A percentile compares a stretch with the other conserved stretches of the same genome.
These are phyloP conservation scores for Stenchaetothrips biformis DNA, from an alignment of 2,888 invertebrate species.

Conservation along the genomic window DNA sequence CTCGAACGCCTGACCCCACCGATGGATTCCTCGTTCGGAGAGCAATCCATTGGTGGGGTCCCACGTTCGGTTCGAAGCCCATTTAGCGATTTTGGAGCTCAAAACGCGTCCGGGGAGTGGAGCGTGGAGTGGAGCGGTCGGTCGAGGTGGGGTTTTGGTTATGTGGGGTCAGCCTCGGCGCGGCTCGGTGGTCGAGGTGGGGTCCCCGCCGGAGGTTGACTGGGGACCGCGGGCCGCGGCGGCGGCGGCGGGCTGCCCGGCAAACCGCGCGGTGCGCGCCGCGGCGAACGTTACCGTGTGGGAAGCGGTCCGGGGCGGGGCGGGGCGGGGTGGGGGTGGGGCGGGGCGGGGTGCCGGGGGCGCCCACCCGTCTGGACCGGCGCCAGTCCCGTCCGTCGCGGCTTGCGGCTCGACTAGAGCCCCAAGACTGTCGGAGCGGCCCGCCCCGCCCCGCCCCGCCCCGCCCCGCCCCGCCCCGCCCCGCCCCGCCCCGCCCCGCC, in stretches of 20 bases:
- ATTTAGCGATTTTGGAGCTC: too few relatives aligned
- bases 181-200: background rate
- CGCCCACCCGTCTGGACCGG: slow-evolving; percentile 21
- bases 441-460: background rate
- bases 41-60: too few relatives aligned
- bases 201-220: background rate
- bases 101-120: too few relatives aligned
- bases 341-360: background rate
- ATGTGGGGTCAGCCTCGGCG: too few relatives aligned
- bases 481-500: background rate
- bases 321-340: background rate
- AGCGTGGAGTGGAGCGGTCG: too few relatives aligned
- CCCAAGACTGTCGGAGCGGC: background rate
- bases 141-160: too few relatives aligned
- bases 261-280: background rate
- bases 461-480: background rate
- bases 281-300: slow-evolving; percentile 12
- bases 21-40: too few relatives aligned
- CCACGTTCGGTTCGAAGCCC: too few relatives aligned
- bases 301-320: background rate
- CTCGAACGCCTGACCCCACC: too few relatives aligned
- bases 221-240: background rate
- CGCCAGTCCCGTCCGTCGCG: background rate
- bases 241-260: background rate
- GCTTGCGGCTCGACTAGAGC: background rate